phyloP scores from a whole-genome alignment of 2,888 invertebrate genomes.

The Dioctria linearis region DNA sequence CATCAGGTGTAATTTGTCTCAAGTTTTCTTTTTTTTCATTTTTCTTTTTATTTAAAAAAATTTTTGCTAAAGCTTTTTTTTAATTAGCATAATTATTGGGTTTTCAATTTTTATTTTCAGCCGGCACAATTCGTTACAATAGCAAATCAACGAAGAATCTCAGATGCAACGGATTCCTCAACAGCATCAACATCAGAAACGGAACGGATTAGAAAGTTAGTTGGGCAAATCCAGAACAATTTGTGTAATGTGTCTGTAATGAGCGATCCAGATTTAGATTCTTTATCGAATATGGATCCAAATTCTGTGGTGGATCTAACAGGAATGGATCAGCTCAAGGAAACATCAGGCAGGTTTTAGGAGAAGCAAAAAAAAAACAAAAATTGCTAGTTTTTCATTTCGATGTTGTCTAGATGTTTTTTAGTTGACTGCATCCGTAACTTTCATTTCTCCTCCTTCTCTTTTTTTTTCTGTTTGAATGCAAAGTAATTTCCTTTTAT shows the following conservation, averaged over 20 bases:
- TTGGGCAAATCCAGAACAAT: slow-evolving; percentile 85
- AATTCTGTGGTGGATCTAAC: slow-evolving; percentile 88
- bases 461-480: background rate
- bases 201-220: slow-evolving; percentile 79
- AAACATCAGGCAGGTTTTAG: slow-evolving; percentile 84
- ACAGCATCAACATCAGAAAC: slow-evolving; percentile 64
- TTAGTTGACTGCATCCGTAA: background rate
- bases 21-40: too few species aligned
- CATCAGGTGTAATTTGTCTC: too few species aligned
- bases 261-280: slow-evolving; percentile 87
- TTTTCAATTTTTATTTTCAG: slow-evolving; percentile 62
- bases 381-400: background rate
- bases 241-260: slow-evolving; percentile 88
- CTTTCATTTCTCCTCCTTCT: background rate
- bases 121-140: slow-evolving; percentile 71
- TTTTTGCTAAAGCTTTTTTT: too few species aligned
- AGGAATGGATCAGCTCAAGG: slow-evolving; percentile 76
- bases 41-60: too few species aligned
- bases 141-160: slow-evolving; percentile 67
- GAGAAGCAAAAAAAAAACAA: background rate
- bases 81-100: too few species aligned
- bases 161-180: slow-evolving; percentile 63
- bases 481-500: background rate
- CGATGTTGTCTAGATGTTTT: slow-evolving; percentile 15
- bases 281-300: slow-evolving; percentile 91